phyloP scores from a whole-genome alignment of 2,113 vertebrate species.

The Centropristis striata region DNA sequence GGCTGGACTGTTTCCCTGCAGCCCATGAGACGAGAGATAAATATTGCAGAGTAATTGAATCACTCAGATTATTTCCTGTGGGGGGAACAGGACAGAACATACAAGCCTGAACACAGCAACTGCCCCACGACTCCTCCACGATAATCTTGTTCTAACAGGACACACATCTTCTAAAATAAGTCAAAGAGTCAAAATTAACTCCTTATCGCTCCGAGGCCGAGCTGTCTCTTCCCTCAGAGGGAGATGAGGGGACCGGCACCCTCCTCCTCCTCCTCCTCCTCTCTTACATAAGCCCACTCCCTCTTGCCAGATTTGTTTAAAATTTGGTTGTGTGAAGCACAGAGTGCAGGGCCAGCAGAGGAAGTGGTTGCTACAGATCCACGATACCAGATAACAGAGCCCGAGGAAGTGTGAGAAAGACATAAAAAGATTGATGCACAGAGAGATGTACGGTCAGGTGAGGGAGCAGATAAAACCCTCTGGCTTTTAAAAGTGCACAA shows the following conservation, averaged over 20 bases:
- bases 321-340: constrained; percentile 78
- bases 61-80: constrained; percentile 78
- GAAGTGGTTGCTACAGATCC: constrained; percentile 67
- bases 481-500: constrained; percentile 7
- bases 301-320: constrained; percentile 82
- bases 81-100: constrained; percentile 50
- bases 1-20: constrained; percentile 32
- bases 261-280: constrained; percentile 61
- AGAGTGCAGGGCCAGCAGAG: constrained; percentile 61
- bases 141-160: constrained; percentile 25
- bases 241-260: constrained; percentile 52
- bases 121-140: constrained; percentile 48
- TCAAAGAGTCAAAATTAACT: constrained; percentile 14
- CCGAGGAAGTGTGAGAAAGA: constrained; percentile 61
- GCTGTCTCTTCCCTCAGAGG: constrained; percentile 33
- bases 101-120: constrained; percentile 17
- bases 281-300: constrained; percentile 80
- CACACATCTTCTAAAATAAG: constrained; percentile 42
- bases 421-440: constrained; percentile 23
- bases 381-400: constrained; percentile 63
- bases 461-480: constrained; percentile 4
- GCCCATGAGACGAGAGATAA: constrained; percentile 63
- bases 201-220: constrained; percentile 19
- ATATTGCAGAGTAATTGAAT: constrained; percentile 80
- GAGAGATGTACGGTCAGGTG: constrained; percentile 10